Evolutionary conservation across 2,888 invertebrate genomes (phyloP).

Genomic region (Pecten maximus): DNA sequence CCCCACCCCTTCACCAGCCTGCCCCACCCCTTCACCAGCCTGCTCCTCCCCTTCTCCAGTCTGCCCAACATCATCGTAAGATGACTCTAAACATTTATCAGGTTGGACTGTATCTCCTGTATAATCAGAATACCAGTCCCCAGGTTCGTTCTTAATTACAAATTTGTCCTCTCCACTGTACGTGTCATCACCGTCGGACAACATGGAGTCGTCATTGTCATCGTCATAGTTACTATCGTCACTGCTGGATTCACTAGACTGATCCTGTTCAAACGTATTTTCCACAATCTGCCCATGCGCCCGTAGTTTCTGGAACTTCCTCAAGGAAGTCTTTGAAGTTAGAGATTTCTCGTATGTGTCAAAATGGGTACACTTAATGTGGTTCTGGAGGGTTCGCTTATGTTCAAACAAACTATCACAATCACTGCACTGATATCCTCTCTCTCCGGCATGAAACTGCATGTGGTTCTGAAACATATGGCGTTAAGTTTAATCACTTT

Average conservation of each 20-base stretch:
- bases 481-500: too few species aligned
- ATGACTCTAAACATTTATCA: not conserved
- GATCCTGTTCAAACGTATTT: not conserved
- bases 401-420: not conserved
- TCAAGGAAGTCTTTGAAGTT: not conserved
- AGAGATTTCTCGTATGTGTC: conserved; percentile 3
- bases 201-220: not conserved
- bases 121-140: not conserved
- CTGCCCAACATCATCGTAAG: not conserved
- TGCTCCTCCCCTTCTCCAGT: not conserved
- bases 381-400: not conserved
- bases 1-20: not conserved
- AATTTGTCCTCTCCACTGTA: not conserved
- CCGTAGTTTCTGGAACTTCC: not conserved
- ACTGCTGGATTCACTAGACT: not conserved
- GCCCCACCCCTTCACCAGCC: not conserved
- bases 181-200: not conserved
- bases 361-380: not conserved
- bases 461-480: conserved; percentile 3
- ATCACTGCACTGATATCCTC: not conserved
- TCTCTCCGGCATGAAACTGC: not conserved
- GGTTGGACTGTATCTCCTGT: not conserved
- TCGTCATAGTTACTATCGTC: not conserved
- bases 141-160: conserved; percentile 16
- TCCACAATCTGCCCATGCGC: not conserved